Conservation (phyloP, 2,113 vertebrate species). For the Sebastes fasciatus region DNA sequence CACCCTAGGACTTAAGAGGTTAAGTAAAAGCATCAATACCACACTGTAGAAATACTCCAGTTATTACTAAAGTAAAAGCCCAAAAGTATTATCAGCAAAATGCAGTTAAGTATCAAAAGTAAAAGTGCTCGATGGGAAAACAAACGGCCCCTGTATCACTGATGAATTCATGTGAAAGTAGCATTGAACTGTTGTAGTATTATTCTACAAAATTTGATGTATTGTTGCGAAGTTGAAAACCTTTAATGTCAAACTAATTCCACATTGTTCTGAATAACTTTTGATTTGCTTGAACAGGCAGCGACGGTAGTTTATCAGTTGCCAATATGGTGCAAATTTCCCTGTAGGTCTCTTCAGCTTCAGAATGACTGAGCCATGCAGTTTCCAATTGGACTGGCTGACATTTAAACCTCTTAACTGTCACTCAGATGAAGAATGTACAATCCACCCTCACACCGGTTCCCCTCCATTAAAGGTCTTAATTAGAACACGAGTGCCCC, state of each 20-base stretch:
- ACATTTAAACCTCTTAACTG: conserved; percentile 41
- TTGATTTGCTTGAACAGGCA: neutral
- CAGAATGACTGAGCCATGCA: neutral
- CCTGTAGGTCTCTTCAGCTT: neutral
- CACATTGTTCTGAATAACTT: neutral
- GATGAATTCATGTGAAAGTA: neutral
- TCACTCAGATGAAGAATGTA: conserved; percentile 37
- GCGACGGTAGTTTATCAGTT: too few relatives aligned
- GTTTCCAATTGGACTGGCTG: conserved; percentile 18
- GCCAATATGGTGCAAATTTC: neutral
- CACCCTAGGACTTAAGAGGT: too few relatives aligned
- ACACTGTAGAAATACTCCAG: neutral
- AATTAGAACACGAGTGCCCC: conserved; percentile 18
- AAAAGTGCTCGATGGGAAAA: neutral
- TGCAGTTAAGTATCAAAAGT: neutral
- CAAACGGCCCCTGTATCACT: neutral
- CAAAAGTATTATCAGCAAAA: neutral
- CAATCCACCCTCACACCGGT: conserved; percentile 5
- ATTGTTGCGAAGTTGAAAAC: neutral
- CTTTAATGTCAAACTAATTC: neutral
- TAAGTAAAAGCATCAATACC: neutral
- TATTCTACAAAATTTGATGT: neutral
- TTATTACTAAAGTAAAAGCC: neutral
- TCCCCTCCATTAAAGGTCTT: conserved; percentile 52
- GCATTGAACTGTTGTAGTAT: neutral